phyloP scores from a whole-genome alignment of 2,888 invertebrate genomes.

The Drosophila tanythrix region DNA sequence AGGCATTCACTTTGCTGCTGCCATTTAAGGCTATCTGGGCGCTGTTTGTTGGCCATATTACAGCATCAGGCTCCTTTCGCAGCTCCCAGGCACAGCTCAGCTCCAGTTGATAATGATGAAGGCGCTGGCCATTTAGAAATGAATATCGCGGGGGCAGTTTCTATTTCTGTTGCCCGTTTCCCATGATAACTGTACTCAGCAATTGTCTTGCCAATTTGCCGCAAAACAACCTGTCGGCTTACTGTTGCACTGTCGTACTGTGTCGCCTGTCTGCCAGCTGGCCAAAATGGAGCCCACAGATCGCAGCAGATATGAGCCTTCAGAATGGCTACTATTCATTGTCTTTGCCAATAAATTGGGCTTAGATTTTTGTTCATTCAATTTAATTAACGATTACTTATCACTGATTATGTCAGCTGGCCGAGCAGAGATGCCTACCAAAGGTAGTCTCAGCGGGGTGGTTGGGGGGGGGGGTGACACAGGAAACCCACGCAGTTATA shows the following conservation, averaged over 20 bases:
- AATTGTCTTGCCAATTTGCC: conserved; percentile 77
- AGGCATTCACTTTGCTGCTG: conserved; percentile 59
- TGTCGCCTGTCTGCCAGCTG: conserved; percentile 36
- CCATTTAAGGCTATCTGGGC: conserved; percentile 72
- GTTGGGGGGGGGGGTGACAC: background rate
- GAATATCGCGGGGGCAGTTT: conserved; percentile 53
- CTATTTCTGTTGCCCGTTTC: conserved; percentile 51
- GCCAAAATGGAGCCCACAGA: conserved; percentile 67
- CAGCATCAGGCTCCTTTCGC: conserved; percentile 24
- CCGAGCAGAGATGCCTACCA: conserved; percentile 10
- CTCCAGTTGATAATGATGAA: conserved; percentile 60
- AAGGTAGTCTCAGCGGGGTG: background rate
- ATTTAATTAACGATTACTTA: conserved; percentile 75
- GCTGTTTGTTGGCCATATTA: conserved; percentile 52
- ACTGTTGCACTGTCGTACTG: conserved; percentile 15
- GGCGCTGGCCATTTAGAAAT: conserved; percentile 59
- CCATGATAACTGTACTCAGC: conserved; percentile 74
- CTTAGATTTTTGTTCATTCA: conserved; percentile 55
- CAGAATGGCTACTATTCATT: conserved; percentile 76
- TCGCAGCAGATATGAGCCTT: conserved; percentile 46
- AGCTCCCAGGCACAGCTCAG: conserved; percentile 7
- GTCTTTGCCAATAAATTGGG: conserved; percentile 60
- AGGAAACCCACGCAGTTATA: conserved; percentile 46
- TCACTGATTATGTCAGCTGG: conserved; percentile 72
- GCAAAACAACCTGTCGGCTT: conserved; percentile 72